Percentiles rank a stretch among this genome's conserved stretches.
phyloP scores from a whole-genome alignment of 2,113 vertebrate genomes.

The Cervus canadensis region DNA sequence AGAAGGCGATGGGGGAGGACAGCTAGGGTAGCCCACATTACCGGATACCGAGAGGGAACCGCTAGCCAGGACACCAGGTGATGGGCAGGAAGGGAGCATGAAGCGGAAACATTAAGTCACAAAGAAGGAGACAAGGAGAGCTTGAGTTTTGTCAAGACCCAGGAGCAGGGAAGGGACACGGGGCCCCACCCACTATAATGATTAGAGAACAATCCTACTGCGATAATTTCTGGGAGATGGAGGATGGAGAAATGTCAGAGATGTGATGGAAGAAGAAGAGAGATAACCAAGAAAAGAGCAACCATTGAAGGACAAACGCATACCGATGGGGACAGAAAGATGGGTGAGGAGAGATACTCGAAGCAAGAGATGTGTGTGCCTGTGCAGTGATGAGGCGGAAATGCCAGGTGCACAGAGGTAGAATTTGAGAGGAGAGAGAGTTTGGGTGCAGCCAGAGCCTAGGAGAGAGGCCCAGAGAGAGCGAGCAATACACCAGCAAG shows the following conservation, averaged over 20 bases:
- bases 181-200: not conserved
- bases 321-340: not conserved
- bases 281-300: not conserved
- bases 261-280: not conserved
- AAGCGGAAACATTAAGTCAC: not conserved
- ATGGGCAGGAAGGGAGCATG: not conserved
- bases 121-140: not conserved
- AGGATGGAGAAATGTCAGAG: not conserved
- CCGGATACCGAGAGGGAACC: not conserved
- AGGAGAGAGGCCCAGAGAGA: not conserved
- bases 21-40: not conserved
- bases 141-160: not conserved
- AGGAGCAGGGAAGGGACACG: not conserved
- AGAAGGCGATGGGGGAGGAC: not conserved
- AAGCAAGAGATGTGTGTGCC: not conserved
- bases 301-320: not conserved
- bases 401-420: not conserved
- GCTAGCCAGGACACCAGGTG: not conserved
- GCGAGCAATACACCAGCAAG: not conserved
- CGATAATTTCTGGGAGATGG: not conserved
- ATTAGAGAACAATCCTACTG: not conserved
- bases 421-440: not conserved
- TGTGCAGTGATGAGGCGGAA: not conserved
- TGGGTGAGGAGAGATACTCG: not conserved
- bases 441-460: not conserved